Base-by-base conservation (phyloP, 2,888 invertebrate species). In the Hoplodrina blanda region DNA sequence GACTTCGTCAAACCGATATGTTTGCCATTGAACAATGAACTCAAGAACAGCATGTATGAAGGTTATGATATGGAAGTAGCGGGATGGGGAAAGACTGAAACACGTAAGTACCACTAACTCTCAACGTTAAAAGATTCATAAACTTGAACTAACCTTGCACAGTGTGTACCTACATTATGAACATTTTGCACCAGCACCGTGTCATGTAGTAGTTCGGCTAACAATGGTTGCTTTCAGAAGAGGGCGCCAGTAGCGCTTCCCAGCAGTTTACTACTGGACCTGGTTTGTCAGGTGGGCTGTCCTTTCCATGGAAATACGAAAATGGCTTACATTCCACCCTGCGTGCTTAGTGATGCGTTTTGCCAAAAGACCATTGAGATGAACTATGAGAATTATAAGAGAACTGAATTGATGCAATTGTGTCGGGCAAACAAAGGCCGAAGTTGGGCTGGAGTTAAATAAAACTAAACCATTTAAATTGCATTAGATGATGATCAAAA, bases 71-170 rank as follows among this genome's bases (percentile, higher is more conserved):
- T 97, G 80, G 95, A 97, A 62, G 97, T 97, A 0, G 97, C 98
- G 7, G 98, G 98, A 0, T 98, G 98, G 98, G 98, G 98, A 41
- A 96, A 97, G 82, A 97, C 97, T 53, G 97, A 97, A 90, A 91
- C 90, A 65, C 96, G 97, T 96, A 91, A 94, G 89, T 93, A 84
- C 44, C 13, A 73, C 17, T 17, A 57, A 17, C 11, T 17, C 11
- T 41, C 4, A 41, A 25, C 30, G 61, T n/a, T 25, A 13, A 11
- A 17, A 49, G n/a, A 19, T 68, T 54, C 25, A 53, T 52, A 25
- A 61, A 54, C 20, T 49, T 73, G 4, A 15, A 75, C 80, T 80
- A 82, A 82, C 79, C 55, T 59, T 69, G 59, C 62, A 82, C 82
- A 59, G 17, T 62, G 53, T 17, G 46, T 46, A 46, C 44, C 13